Base-by-base conservation (phyloP, 2,888 invertebrate genomes). In the Timandra comae region DNA sequence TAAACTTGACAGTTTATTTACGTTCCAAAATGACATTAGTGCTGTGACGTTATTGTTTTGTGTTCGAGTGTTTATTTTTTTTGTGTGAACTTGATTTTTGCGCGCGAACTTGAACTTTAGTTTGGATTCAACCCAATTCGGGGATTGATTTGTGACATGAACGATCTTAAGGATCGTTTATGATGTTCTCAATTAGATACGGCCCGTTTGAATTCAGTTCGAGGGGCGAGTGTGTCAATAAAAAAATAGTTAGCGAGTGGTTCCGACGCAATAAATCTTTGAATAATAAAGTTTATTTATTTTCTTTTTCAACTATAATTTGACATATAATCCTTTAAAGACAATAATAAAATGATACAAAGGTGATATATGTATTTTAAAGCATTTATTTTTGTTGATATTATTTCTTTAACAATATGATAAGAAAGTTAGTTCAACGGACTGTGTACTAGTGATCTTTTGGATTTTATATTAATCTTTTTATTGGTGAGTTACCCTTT, bases 181-280 rank as follows among this genome's bases (percentile, higher is more conserved):
- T 77, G 67, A 82, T 82, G 82, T 63, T 69, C 56, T 56, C 75
- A 73, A 82, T 84, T 82, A 77, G 79, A 70, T 62, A 64, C 72
- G 78, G 65, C 65, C 62, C 63, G 73, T 74, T 75, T 63, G 52
- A 62, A 66, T 70, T 75, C 61, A 62, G 55, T 65, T 59, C 61
- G 62, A 75, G 76, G 79, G 76, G 72, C 63, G 63, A 62, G 63
- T 71, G 63, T 56, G 77, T 78, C 76, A 74, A 72, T 76, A 74
- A 80, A 74, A 76, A 71, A 67, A 61, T 52, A 46, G 52, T 52
- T 51, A 63, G n/a, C 70, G 70, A 62, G 65, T 67, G 66, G 52
- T 63, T 54, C 51, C 66, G 57, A 68, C 6, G 16, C 6, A 16
- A 16, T 16, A 16, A 16, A 16, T 16, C 6, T 16, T 6, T 5